These are phyloP conservation scores for Tyrophagus putrescentiae DNA, from an alignment of 1,140 invertebrate species.

Conservation along the genomic window DNA sequence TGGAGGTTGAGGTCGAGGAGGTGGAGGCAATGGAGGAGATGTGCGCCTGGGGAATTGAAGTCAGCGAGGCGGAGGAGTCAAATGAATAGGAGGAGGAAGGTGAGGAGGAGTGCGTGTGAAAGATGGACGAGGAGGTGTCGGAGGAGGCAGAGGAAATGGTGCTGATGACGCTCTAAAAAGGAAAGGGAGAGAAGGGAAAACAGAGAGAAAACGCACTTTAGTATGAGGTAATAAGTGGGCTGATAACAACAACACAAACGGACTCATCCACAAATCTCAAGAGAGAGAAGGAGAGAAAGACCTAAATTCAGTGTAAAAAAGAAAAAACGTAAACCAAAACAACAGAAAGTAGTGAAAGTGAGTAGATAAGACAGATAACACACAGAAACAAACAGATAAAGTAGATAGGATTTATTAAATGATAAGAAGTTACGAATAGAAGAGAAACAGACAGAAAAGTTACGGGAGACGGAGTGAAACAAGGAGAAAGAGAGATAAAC, in stretches of 20 bases:
- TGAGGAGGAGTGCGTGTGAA: background rate
- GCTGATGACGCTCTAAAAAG: slow-evolving; percentile 10
- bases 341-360: background rate
- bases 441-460: no score
- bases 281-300: no score
- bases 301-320: no score
- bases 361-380: background rate
- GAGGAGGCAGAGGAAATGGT: background rate
- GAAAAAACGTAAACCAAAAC: no score
- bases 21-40: background rate
- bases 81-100: background rate
- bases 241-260: no score
- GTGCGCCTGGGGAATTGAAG: background rate
- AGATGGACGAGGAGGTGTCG: background rate
- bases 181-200: background rate
- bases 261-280: no score
- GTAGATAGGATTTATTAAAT: no score
- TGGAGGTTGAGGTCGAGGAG: background rate
- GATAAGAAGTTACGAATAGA: no score
- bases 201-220: background rate
- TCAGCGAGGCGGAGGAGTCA: slow-evolving; percentile 5
- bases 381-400: background rate
- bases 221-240: no score
- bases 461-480: no score
- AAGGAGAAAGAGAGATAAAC: no score